Evolutionary conservation across 1,140 invertebrate species (phyloP).

Genomic region (Neodiprion lecontei): DNA sequence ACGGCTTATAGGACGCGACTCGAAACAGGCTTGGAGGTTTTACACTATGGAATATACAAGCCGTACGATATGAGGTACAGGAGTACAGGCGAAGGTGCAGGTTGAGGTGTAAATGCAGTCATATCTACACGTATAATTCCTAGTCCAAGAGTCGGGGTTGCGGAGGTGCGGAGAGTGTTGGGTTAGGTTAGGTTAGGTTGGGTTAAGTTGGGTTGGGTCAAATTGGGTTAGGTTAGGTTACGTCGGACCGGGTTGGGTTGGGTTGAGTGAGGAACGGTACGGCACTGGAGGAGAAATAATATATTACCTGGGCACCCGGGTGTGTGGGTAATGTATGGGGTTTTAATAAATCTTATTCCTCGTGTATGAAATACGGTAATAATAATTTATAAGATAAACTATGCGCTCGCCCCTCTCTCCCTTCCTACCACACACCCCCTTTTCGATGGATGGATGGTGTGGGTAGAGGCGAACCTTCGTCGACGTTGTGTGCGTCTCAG

Average conservation of each 20-base stretch:
- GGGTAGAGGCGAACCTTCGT: slow-evolving; percentile 34
- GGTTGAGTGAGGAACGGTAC: background rate
- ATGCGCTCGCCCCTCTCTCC: slow-evolving; percentile 34
- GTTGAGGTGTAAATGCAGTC: too few species aligned
- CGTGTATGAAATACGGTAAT: slow-evolving; percentile 58
- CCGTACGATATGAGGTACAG: too few species aligned
- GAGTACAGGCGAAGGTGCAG: too few species aligned
- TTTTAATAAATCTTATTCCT: slow-evolving; percentile 61
- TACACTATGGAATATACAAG: too few species aligned
- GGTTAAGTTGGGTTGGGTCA: background rate
- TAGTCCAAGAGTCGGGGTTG: background rate
- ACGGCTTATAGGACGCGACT: too few species aligned
- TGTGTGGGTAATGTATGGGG: slow-evolving; percentile 49
- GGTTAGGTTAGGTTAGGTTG: background rate
- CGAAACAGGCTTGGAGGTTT: too few species aligned
- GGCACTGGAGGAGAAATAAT: slow-evolving; percentile 38
- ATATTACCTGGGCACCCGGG: slow-evolving; percentile 43
- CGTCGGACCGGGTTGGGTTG: background rate
- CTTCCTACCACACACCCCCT: slow-evolving; percentile 23
- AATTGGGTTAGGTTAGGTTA: background rate
- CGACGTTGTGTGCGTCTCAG: slow-evolving; percentile 19
- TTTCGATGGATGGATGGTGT: too few species aligned
- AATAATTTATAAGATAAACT: slow-evolving; percentile 60
- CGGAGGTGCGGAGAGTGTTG: background rate
- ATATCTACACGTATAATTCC: background rate